phyloP scores from a whole-genome alignment of 2,113 vertebrate species.

The Rafetus swinhoei region DNA sequence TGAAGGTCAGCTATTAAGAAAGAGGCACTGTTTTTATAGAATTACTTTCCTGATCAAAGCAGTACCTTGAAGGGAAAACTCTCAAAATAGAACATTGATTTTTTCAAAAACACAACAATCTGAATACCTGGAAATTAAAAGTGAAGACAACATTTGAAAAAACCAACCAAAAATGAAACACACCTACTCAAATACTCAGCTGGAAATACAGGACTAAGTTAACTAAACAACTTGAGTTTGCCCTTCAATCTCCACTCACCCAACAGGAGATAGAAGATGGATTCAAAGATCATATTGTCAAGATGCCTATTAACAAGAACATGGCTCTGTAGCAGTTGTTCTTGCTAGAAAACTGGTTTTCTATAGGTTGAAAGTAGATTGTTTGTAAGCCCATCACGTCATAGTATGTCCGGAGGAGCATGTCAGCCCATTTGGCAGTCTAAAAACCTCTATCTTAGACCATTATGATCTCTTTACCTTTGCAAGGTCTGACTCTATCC shows the following conservation, averaged over 20 bases:
- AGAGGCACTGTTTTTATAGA: not conserved
- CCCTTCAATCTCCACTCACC: not conserved
- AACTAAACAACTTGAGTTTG: accelerated
- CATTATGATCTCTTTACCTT: accelerated
- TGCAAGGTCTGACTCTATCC: accelerated
- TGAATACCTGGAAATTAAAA: not conserved
- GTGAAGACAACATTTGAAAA: accelerated
- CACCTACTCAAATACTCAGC: not conserved
- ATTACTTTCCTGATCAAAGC: accelerated
- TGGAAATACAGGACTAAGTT: not conserved
- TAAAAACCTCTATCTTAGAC: not conserved
- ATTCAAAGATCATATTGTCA: no score
- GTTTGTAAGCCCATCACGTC: accelerated
- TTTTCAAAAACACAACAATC: not conserved
- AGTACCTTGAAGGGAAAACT: not conserved
- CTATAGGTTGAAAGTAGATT: no score
- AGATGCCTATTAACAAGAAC: no score
- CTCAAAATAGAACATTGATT: not conserved
- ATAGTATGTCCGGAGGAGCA: not conserved
- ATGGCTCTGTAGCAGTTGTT: no score
- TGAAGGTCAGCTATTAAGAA: not conserved
- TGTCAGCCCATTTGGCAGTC: not conserved
- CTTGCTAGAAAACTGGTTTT: no score
- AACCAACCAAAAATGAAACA: no score
- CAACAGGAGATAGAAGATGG: accelerated